Evolutionary conservation across 2,797 vertebrate species (phyloP), one percentile per base, ranked within the genome.

Genomic region (Carapus acus): DNA sequence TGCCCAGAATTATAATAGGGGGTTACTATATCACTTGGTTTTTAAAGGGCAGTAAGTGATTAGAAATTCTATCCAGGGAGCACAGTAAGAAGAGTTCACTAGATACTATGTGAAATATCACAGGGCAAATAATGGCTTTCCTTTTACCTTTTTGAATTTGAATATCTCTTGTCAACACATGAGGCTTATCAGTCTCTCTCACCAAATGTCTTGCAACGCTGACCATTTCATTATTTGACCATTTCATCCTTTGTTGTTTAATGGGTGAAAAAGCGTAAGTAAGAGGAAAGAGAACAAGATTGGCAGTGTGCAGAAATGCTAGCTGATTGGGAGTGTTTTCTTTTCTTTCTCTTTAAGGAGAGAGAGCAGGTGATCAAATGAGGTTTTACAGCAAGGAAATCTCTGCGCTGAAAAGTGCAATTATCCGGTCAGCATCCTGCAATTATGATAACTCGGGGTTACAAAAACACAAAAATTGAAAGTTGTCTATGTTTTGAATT

Each of bases 391-490:
- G 21, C 16, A 27, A 38, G 55, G 65, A 43, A 56, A 45, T 63
- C 43, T 65, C 51, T 43, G 18, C 51, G 56, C 39, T 43, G 24
- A 45, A 57, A 58, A 60, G 37, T 45, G 42, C 62, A 53, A 46
- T 45, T 52, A 13, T 37, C 62, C 27, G 49, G 44, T 52, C 41
- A 46, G 49, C 40, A 36, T 34, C 42, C 31, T 64, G 45, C 43
- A 47, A 24, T 58, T 55, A 43, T 65, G 37, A 27, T 54, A 12
- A 58, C 71, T 65, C 34, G 36, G 17, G n/a, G 53, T 17, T 65
- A 62, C 19, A 33, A 24, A 20, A 42, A 18, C 48, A n/a, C 13
- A 40, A 16, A 65, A 47, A 40, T 47, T 41, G 46, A n/a, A n/a
- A n/a, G n/a, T n/a, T n/a, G n/a, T n/a, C n/a, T n/a, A n/a, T n/a